Evolutionary conservation across 2,888 invertebrate genomes (phyloP), one percentile per base, ranked within the genome.

Genomic region (Orthosia gothica): DNA sequence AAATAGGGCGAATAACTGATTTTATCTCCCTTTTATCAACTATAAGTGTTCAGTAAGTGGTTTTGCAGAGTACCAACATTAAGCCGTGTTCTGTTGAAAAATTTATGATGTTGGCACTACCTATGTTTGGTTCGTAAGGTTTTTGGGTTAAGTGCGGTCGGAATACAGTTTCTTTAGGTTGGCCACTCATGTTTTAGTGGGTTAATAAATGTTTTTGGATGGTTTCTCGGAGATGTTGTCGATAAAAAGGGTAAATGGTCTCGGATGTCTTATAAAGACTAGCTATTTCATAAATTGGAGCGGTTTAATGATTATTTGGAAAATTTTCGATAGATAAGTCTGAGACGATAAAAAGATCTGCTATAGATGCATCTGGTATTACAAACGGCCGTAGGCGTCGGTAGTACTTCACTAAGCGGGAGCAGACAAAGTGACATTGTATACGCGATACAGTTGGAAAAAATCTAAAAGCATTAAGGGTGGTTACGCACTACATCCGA

Each of bases 1-100:
- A 65, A 81, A 74, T 71, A 74, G 80, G 47, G 61, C 65, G 74
- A 80, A 71, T 80, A 74, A 74, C 75, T 71, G 84, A 79, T 84
- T 82, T 81, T 80, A 79, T 68, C 80, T 79, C 47, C 58, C 59
- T 83, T 83, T 83, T 81, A 70, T 82, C 74, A 74, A 80, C 74
- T 84, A 74, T 82, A 71, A 82, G 81, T 82, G 84, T 79, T 79
- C 40, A 16, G 73, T 69, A 79, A 83, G 83, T 73, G 81, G 79
- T 73, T 79, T 78, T 73, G 26, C 32, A 15, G 16, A 69, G 69
- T 75, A 61, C 65, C 11, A 62, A 62, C 83, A 83, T 83, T 81
- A 79, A 62, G 62, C 16, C 23, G 65, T 47, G 63, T 83, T 69
- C 69, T 69, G 65, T 79, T 83, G 68, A 79, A 81, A 79, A 83